Base-by-base conservation (phyloP, 2,113 vertebrate species). In the Lepidothrix coronata region DNA sequence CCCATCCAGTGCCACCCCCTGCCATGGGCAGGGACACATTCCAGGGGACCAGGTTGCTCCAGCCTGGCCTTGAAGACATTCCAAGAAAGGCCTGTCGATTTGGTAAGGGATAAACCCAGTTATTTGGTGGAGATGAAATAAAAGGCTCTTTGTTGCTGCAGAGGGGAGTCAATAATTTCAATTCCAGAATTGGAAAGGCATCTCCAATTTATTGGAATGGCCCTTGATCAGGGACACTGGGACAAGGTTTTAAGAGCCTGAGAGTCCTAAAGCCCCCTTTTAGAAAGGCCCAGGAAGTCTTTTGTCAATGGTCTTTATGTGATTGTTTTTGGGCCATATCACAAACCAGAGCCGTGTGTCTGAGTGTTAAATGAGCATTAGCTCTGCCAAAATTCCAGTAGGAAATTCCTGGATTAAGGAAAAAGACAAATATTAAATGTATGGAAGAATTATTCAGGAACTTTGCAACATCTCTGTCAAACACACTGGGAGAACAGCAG, bases 361-460 rank as follows among this genome's bases (percentile, higher is more conserved):
- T 19, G 25, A 49, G 55, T 33, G 14, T 48, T n/a, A 18, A 61
- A 51, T 24, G 24, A 49, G 25, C 10, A 24, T 44, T 35, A 54
- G 6, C 20, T 30, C 12, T 63, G 14, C 31, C 28, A 33, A 46
- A 72, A 67, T 28, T 25, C 68, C 41, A 52, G 37, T 3, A 19
- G 43, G 55, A 39, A 82, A 49, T 7, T 14, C 3, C 11, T 7
- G 39, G 31, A 12, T 59, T 27, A 37, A 35, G 54, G 44, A 74
- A 49, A 61, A 18, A 14, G 0, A 0, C 18, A 78, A 57, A 52
- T 48, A 48, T 2, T 46, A 43, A 79, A 41, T 7, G 35, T 3
- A 9, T 9, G 20, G 14, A 59, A 41, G 14, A 55, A 51, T 55
- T 11, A 14, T 39, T 62, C 18, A 0, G 2, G 35, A 57, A 7